Evolutionary conservation across 2,113 vertebrate species (phyloP).

Genomic region (Xenotilapia caudafasciata): DNA sequence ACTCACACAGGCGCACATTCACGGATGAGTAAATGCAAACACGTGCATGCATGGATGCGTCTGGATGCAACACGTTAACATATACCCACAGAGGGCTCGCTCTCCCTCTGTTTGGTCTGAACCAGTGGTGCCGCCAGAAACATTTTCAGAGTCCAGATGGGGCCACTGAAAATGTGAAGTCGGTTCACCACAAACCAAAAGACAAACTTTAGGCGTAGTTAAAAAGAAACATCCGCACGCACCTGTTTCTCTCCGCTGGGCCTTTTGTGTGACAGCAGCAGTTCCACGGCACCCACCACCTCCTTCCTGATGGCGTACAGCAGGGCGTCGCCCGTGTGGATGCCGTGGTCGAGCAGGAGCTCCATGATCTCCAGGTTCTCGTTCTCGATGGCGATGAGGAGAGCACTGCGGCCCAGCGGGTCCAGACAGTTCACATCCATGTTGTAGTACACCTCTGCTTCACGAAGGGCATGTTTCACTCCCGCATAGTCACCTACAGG

Average conservation of each 20-base stretch:
- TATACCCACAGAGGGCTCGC: neutral
- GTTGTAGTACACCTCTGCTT: slow-evolving; percentile 98
- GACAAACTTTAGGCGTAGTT: neutral
- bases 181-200: neutral
- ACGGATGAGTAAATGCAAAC: neutral
- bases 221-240: neutral
- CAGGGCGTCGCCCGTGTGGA: slow-evolving; percentile 89
- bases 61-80: neutral
- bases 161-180: neutral
- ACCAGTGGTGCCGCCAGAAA: neutral
- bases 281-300: slow-evolving; percentile 95
- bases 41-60: neutral
- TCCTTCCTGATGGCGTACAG: slow-evolving; percentile 97
- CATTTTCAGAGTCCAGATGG: neutral
- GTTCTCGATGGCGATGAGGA: slow-evolving; percentile 97
- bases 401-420: slow-evolving; percentile 91
- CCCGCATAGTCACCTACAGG: slow-evolving; percentile 86
- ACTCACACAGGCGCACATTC: neutral
- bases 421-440: slow-evolving; percentile 98
- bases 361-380: slow-evolving; percentile 99
- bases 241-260: slow-evolving; percentile 88
- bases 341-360: slow-evolving; percentile 85
- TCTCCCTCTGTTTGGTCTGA: neutral
- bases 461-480: slow-evolving; percentile 87
- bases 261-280: slow-evolving; percentile 87